Evolutionary conservation across 2,888 invertebrate genomes (phyloP), one percentile per base, ranked within the genome.

Genomic region (Pachliopta kotzebuea): DNA sequence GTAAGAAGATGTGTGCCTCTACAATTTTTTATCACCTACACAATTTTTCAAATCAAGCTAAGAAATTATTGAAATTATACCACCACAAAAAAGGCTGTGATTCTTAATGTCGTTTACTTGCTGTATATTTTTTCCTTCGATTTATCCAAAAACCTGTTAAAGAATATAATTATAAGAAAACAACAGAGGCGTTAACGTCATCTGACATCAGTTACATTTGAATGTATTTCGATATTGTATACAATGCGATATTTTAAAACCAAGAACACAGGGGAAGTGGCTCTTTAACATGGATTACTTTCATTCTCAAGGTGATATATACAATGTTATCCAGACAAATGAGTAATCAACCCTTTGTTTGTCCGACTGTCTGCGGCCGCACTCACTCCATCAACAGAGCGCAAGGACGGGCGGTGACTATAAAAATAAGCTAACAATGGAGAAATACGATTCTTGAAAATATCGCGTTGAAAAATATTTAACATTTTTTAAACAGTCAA

Each of bases 331-430:
- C 65, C 53, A 72, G 71, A 72, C 74, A 74, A 76, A 76, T 78
- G 76, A 79, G 78, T 76, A 79, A 80, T 76, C 78, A 76, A 69
- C 75, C 76, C 78, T 78, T 79, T 80, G 77, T 81, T 78, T 77
- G 76, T 67, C 67, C 72, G 64, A 49, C 60, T 64, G 64, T 60
- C 64, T 64, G 64, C 50, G 60, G 56, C 59, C 64, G 42, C 63
- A 24, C 56, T 42, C 52, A 53, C 42, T 45, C 52, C 56, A 26
- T 57, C 63, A 75, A 74, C 74, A 72, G 20, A 37, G 71, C 70
- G 69, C 76, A 76, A 78, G 77, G 76, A 73, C 73, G 69, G 71
- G 70, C 45, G 45, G 45, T 69, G 62, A 72, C 71, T 77, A 76
- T 77, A 81, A 72, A 73, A 65, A 53, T 65, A 53, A 29, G 71